Conservation (phyloP, 1,140 invertebrate species). For the Camponotus pennsylvanicus region DNA sequence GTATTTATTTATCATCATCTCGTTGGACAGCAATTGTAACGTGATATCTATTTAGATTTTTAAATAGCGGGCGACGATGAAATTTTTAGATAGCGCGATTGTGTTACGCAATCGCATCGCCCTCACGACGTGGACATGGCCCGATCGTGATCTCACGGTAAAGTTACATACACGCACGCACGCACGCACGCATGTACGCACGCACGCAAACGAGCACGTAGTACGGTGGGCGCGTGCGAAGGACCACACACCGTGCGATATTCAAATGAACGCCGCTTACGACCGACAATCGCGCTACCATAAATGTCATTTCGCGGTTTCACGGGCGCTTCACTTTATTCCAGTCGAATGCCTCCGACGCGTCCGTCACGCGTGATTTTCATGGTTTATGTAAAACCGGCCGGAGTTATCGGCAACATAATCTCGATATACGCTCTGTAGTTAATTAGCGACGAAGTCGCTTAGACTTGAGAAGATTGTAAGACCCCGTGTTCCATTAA, state of each 20-base stretch:
- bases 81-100: slow-evolving; percentile 34
- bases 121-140: neutral
- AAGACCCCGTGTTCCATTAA: slow-evolving; percentile 42
- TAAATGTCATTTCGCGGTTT: slow-evolving; percentile 72
- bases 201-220: slow-evolving; percentile 4
- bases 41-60: slow-evolving; percentile 42
- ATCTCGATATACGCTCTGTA: slow-evolving; percentile 23
- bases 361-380: slow-evolving; percentile 31
- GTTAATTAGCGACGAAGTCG: slow-evolving; percentile 38
- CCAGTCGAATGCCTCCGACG: slow-evolving; percentile 13
- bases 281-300: slow-evolving; percentile 65
- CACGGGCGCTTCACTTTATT: slow-evolving; percentile 69
- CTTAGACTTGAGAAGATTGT: slow-evolving; percentile 29
- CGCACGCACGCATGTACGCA: neutral
- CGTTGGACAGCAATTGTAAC: slow-evolving; percentile 35
- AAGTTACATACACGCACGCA: slow-evolving; percentile 11
- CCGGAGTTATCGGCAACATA: slow-evolving; percentile 4
- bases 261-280: slow-evolving; percentile 74
- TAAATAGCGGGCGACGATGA: slow-evolving; percentile 24
- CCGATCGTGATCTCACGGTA: slow-evolving; percentile 11
- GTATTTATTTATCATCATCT: slow-evolving; percentile 47
- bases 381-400: slow-evolving; percentile 43
- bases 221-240: slow-evolving; percentile 55
- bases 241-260: slow-evolving; percentile 76
- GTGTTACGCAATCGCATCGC: slow-evolving; percentile 28